Conservation (phyloP, 2,888 invertebrate species). For the Dolomedes plantarius region DNA sequence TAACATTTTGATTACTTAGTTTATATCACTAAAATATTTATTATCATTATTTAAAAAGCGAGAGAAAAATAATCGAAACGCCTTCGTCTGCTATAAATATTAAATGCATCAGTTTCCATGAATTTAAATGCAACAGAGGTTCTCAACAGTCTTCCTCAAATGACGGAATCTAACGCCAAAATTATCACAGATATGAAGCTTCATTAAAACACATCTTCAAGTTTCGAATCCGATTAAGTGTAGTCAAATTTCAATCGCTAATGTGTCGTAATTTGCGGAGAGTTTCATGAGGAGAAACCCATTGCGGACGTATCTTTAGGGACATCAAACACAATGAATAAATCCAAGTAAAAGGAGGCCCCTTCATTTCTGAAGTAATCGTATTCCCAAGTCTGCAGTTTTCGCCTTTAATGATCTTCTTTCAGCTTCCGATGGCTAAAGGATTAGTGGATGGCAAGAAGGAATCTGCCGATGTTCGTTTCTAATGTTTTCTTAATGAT, state of each 20-base stretch:
- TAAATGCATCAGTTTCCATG: too few species aligned
- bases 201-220: constrained; percentile 11
- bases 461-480: constrained; percentile 35
- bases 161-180: too few species aligned
- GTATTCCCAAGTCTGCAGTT: constrained; percentile 12
- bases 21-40: too few species aligned
- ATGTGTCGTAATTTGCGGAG: constrained; percentile 27
- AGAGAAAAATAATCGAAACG: too few species aligned
- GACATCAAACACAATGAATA: constrained; percentile 32
- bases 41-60: too few species aligned
- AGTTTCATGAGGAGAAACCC: constrained; percentile 4
- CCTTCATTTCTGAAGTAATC: not conserved
- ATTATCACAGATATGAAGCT: not conserved
- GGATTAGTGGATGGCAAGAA: constrained; percentile 37
- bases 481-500: constrained; percentile 58
- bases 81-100: too few species aligned
- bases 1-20: too few species aligned
- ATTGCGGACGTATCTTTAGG: constrained; percentile 18
- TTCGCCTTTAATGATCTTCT: constrained; percentile 39
- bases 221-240: constrained; percentile 8
- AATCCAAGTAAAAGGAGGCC: constrained; percentile 28
- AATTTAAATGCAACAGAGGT: too few species aligned
- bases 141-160: too few species aligned
- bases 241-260: constrained; percentile 15
- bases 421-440: constrained; percentile 27